These are phyloP conservation scores for Autographa gamma DNA, from an alignment of 2,888 invertebrate species.

Conservation along the genomic window DNA sequence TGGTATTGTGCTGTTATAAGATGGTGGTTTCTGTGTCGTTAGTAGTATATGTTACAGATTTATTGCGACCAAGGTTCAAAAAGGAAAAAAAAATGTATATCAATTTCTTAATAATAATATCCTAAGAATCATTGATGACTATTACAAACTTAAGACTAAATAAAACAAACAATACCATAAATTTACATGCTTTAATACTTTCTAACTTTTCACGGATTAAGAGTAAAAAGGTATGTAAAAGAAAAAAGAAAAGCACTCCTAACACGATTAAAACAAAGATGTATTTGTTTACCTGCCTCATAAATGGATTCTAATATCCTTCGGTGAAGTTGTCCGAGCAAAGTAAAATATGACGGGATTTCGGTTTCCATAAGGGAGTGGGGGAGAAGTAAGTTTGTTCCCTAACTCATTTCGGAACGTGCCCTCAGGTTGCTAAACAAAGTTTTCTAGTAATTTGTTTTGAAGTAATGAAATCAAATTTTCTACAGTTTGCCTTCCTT, in stretches of 20 bases:
- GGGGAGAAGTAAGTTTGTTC: conserved; percentile 37
- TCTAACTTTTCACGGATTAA: background rate
- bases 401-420: conserved; percentile 44
- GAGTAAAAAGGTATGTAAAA: background rate
- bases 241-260: background rate
- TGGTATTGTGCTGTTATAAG: background rate
- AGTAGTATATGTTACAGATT: background rate
- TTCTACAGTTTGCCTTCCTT: conserved; percentile 29
- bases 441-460: conserved; percentile 36
- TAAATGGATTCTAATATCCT: conserved; percentile 29
- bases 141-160: too few relatives aligned
- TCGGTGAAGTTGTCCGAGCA: conserved; percentile 19
- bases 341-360: conserved; percentile 28
- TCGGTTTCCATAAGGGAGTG: conserved; percentile 2
- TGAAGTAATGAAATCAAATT: conserved; percentile 27
- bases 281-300: conserved; percentile 9
- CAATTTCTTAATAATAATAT: background rate
- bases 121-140: too few relatives aligned
- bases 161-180: background rate
- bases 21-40: background rate
- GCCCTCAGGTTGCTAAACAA: conserved; percentile 43
- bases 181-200: background rate
- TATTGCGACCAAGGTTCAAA: background rate
- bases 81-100: background rate
- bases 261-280: background rate